phyloP scores from a whole-genome alignment of 2,888 invertebrate species.

The Argynnis bischoffii region DNA sequence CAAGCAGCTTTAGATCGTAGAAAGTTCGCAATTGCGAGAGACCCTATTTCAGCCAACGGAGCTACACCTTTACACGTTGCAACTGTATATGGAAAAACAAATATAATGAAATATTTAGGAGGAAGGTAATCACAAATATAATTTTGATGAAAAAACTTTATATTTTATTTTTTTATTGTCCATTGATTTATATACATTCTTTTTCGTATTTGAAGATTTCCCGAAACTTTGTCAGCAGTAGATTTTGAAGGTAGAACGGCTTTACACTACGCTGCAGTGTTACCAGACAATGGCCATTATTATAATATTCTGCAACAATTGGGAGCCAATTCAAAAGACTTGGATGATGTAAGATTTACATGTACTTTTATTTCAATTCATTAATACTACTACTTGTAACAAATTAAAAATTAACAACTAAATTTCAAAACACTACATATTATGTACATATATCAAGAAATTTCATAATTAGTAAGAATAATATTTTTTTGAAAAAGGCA shows the following conservation, averaged over 20 bases:
- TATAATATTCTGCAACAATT: conserved; percentile 92
- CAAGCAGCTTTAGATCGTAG: conserved; percentile 93
- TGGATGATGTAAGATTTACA: conserved; percentile 88
- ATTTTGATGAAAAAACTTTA: background rate
- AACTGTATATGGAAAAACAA: conserved; percentile 91
- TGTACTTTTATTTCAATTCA: background rate
- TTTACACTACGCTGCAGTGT: conserved; percentile 92
- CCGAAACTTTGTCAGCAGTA: conserved; percentile 91
- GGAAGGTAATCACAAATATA: conserved; percentile 59
- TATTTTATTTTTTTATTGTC: background rate
- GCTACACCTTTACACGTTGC: conserved; percentile 94
- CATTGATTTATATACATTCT: background rate
- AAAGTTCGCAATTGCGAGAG: conserved; percentile 94
- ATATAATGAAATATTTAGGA: conserved; percentile 86
- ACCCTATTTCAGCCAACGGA: conserved; percentile 91
- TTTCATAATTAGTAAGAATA: too few species aligned
- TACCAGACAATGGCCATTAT: conserved; percentile 93
- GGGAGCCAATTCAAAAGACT: conserved; percentile 91
- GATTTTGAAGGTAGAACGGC: conserved; percentile 93
- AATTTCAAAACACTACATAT: too few species aligned
- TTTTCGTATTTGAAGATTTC: conserved; percentile 82
- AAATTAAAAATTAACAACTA: too few species aligned
- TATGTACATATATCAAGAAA: too few species aligned
- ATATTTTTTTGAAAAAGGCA: too few species aligned
- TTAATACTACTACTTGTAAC: too few species aligned